Evolutionary conservation across 2,113 vertebrate species (phyloP).

Genomic region (Oreochromis spilurus): DNA sequence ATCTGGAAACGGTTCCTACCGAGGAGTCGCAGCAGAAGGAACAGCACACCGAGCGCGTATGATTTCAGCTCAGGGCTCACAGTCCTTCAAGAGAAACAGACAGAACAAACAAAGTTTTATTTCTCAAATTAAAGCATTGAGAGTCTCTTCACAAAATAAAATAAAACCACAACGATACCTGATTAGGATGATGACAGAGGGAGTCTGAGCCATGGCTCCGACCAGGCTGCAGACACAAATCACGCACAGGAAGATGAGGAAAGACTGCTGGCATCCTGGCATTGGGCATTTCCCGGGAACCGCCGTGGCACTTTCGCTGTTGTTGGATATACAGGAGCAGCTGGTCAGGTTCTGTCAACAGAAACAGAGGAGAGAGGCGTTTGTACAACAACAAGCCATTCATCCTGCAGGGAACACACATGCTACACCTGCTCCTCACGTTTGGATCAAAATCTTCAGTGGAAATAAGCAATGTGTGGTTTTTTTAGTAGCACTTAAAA

Average conservation of each 20-base stretch:
- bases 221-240: conserved; percentile 97
- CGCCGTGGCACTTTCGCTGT: conserved; percentile 73
- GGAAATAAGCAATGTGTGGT: background rate
- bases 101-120: background rate
- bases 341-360: conserved; percentile 83
- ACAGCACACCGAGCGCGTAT: conserved; percentile 92
- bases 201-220: conserved; percentile 96
- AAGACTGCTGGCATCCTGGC: conserved; percentile 88
- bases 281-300: conserved; percentile 89
- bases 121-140: background rate
- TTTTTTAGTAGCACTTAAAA: background rate
- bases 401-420: background rate
- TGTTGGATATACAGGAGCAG: conserved; percentile 80
- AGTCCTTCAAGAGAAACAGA: conserved; percentile 74
- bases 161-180: conserved; percentile 67
- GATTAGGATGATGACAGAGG: conserved; percentile 97
- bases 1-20: conserved; percentile 71
- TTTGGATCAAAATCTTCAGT: background rate
- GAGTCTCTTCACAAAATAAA: background rate
- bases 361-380: background rate
- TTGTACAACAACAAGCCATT: background rate
- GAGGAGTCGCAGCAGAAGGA: conserved; percentile 89
- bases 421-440: background rate
- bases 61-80: conserved; percentile 97
- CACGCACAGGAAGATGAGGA: conserved; percentile 94